These are phyloP conservation scores for Halocynthia aurantium DNA, from an alignment of 23 tunicate genomes.

Conservation along the genomic window DNA sequence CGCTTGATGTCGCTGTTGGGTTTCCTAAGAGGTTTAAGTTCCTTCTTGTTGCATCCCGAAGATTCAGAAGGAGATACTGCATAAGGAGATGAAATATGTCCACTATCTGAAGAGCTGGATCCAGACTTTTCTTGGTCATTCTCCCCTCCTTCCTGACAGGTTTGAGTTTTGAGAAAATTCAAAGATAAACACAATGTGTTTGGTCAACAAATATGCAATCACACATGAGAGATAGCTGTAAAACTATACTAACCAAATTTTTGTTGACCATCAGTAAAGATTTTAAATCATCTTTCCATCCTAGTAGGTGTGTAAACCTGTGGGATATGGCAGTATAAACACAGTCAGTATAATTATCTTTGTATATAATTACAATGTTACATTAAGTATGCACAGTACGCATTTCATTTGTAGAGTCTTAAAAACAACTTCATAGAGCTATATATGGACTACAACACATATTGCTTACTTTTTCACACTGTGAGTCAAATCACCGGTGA, in stretches of 20 bases:
- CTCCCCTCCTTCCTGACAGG: not conserved
- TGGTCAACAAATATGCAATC: too few species aligned
- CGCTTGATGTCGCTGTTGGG: slow-evolving; percentile 52
- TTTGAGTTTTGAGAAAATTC: too few species aligned
- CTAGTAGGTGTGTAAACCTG: slow-evolving; percentile 9
- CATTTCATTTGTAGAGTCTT: not conserved
- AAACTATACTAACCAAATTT: not conserved
- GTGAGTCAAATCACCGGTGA: slow-evolving; percentile 52
- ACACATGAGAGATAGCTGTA: too few species aligned
- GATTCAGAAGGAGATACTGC: slow-evolving; percentile 16
- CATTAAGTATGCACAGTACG: not conserved
- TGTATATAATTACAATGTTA: not conserved
- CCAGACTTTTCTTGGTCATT: not conserved
- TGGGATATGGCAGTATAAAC: not conserved
- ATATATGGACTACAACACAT: not conserved
- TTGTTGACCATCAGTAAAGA: slow-evolving; percentile 26
- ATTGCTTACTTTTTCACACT: slow-evolving; percentile 24
- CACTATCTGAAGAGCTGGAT: slow-evolving; percentile 34
- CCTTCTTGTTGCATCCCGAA: not conserved
- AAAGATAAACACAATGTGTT: too few species aligned
- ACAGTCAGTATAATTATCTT: too few species aligned
- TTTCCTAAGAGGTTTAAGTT: slow-evolving; percentile 22
- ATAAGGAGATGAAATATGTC: slow-evolving; percentile 44
- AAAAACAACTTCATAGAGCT: not conserved
- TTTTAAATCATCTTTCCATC: slow-evolving; percentile 42